Evolutionary conservation across 2,113 vertebrate genomes (phyloP), one percentile per base, ranked within the genome.

Genomic region (Clinocottus analis): DNA sequence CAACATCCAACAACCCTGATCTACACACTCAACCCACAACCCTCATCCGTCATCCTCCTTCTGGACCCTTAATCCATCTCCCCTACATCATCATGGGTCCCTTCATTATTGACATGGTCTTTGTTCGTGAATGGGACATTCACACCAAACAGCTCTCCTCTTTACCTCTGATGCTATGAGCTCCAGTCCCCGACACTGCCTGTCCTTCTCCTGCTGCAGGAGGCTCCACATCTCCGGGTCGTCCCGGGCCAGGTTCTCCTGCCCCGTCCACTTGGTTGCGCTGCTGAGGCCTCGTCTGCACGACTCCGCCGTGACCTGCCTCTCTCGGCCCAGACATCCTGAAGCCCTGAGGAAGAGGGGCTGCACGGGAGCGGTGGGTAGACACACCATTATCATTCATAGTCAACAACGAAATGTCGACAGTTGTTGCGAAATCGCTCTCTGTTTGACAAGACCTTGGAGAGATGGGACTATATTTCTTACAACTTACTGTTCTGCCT

Each of bases 81-180:
- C 21, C 47, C 17, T 45, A 16, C 43, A 45, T 45, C 49, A 53
- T 10, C n/a, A 23, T 53, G 49, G 49, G 3, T 53, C 49, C n/a
- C n/a, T 3, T 53, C 0, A 17, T n/a, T 53, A 53, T 12, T 53
- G 56, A 56, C 25, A 7, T 58, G 55, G 21, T 51, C 25, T 21
- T 63, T n/a, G 23, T 39, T 31, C 17, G 56, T 59, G 31, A 37
- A 7, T 6, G 33, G 33, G n/a, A n/a, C n/a, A n/a, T n/a, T n/a
- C n/a, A 27, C n/a, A 71, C 41, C 16, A 45, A 56, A 29, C 39
- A 65, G 19, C 13, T n/a, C n/a, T 47, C 2, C 16, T 45, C 37
- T 67, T 64, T 77, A 97, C 96, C 96, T 96, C 96, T 3, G 96
- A 96, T 37, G 96, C 96, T 0, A 97, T 97, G 85, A 97, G 95